Base-by-base conservation (phyloP, 1,140 invertebrate genomes). In the Drosophila arawakana region DNA sequence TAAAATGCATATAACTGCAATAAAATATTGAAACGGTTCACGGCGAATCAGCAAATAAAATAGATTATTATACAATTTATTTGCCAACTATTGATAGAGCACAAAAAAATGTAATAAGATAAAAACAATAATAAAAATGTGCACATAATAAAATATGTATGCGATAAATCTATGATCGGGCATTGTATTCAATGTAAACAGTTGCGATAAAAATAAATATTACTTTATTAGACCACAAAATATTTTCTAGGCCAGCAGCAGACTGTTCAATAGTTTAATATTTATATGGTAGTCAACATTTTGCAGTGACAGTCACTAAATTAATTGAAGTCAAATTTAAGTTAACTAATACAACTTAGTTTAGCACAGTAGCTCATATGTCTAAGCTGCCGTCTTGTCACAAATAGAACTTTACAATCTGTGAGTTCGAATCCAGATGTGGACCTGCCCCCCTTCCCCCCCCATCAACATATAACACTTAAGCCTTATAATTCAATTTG, bases 1-100 rank as follows among this genome's bases (percentile, higher is more conserved):
- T 61, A 35, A 70, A 49, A 74, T 74, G 75, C 72, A 75, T 58
- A 55, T 73, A 76, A 73, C 37, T 44, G 54, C 25, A 49, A 78
- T 78, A 34, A 74, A 78, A 69, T 78, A 78, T 74, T 74, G 35
- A 60, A 70, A 60, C 35, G 30, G 21, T 63, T 69, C 35, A 47
- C 67, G 50, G 58, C 52, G 35, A 49, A 59, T 34, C 46, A 49
- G 60, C 47, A 65, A 73, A 60, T 61, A 41, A 77, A 65, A 65
- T 55, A 60, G 54, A 70, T 54, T 70, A 68, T 73, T 69, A 55
- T 55, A 59, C 34, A 54, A 54, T 61, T 61, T 54, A 69, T 68
- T 69, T 72, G 46, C 61, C 39, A 41, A 21, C 7, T 30, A 9
- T n/a, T 39, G 35, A 46, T 30, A 30, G 25, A 30, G 25, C 39